Evolutionary conservation across 2,113 vertebrate genomes (phyloP).

Genomic region (Chlorocebus sabaeus): DNA sequence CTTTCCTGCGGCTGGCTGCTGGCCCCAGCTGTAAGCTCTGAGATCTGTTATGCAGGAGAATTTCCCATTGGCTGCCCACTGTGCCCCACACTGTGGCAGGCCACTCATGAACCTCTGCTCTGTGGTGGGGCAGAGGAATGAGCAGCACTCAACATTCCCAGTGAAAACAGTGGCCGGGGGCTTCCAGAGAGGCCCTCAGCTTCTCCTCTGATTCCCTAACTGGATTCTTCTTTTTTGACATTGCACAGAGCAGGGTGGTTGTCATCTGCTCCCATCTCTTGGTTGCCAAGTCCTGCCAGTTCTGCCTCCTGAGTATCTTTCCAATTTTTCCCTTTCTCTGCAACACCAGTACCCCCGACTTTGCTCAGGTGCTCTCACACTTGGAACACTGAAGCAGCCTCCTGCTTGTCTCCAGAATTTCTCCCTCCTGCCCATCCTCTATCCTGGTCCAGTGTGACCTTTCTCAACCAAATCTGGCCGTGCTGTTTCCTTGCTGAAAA

Average conservation of each 20-base stretch:
- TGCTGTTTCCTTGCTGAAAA: background rate
- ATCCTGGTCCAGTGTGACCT: background rate
- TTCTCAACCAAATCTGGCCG: background rate
- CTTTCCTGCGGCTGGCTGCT: background rate
- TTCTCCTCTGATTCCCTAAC: background rate
- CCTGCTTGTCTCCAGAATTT: background rate
- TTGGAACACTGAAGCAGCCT: background rate
- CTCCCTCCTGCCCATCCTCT: background rate
- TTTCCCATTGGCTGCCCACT: accelerated
- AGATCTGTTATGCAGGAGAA: background rate
- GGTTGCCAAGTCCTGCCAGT: background rate
- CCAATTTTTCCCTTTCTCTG: background rate
- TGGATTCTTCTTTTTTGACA: background rate
- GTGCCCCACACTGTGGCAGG: background rate
- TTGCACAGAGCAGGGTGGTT: background rate
- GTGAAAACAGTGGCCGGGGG: too few relatives aligned
- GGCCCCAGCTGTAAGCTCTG: background rate
- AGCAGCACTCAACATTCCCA: too few relatives aligned
- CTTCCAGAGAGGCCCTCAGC: background rate
- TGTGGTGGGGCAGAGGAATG: background rate
- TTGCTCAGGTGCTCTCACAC: background rate
- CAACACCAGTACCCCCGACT: too few relatives aligned
- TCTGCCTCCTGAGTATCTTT: background rate
- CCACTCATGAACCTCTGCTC: background rate
- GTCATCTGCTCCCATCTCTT: background rate